Evolutionary conservation across 2,888 invertebrate species (phyloP), one percentile per base, ranked within the genome.

Genomic region (Clunio marinus): DNA sequence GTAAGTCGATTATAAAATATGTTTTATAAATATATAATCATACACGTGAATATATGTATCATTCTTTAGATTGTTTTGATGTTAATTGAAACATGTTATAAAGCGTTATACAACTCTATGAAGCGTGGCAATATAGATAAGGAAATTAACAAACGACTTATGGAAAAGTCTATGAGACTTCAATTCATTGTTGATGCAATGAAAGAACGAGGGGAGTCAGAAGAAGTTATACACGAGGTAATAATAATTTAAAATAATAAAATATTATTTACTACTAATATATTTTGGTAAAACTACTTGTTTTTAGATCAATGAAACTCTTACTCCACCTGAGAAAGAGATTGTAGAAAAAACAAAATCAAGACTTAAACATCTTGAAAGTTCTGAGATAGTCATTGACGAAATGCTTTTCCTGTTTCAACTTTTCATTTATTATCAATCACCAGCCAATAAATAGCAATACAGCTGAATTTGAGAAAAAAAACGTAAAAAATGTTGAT

Each of bases 91-190:
- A 82, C 85, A 71, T 86, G 87, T 73, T 88, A 86, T 74, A 88
- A 89, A 76, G 84, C 87, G 1, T 74, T 88, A 25, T 86, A 83
- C 73, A 91, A 91, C 76, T 81, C 84, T 2, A 85, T 88, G 75
- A 82, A 83, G 8, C 82, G 88, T 69, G 82, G 86, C 20, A 84
- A 84, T 70, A 81, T 84, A 73, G 88, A 88, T 74, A 82, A 83
- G 70, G 80, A 77, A 15, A 83, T 84, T 70, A 88, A 93, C 77
- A 88, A 88, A 75, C 84, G 93, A 13, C 83, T 95, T 70, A 86
- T 93, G 70, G 91, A 92, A 75, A 95, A 95, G 78, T 89, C 92
- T 73, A 88, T 91, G 72, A 83, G 92, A 75, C 86, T 94, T 73
- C 91, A 93, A 75, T 87, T 88, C 70, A 88, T 95, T 60, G 84